Base-by-base conservation (phyloP, 2,113 vertebrate species). In the Butorides virescens region DNA sequence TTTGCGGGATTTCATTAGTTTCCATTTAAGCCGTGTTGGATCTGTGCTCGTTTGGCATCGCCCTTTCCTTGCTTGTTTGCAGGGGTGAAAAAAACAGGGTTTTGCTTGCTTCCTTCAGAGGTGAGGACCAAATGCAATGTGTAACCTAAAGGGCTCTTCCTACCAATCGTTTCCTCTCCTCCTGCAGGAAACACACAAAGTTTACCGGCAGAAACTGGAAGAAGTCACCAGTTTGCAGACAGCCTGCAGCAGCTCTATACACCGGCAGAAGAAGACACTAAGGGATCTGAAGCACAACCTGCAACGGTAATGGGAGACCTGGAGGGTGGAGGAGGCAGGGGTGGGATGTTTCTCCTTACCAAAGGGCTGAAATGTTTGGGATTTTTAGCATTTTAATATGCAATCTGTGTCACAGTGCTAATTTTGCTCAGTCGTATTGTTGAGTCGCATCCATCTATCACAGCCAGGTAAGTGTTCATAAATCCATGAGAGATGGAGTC, bases 161-260 rank as follows among this genome's bases (percentile, higher is more conserved):
- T 82, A 71, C 37, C 46, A 6, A 15, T 9, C 6, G 2, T 74
- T 47, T 92, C 58, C 49, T 55, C n/a, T 80, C n/a, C 6, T 68
- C 77, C 63, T 62, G 19, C 80, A 99, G 99, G 99, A 99, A 98
- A 99, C 98, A 1, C 99, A 99, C 97, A 99, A 99, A 97, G 94
- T 99, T 52, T 99, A 99, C 97, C 98, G 97, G 90, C 99, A 99
- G 91, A 99, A 99, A 92, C 98, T 99, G 19, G 99, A 99, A 90
- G 99, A 99, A 92, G 98, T 99, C 86, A 99, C 98, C 3, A 98
- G 96, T 23, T 98, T 99, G 59, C 99, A 99, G 97, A 92, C 97
- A 1, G 95, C 98, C 18, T 99, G 99, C 93, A 99, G 98, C 96
- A 96, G 94, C 39, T 98, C 98, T 84, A 99, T 99, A 94, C 97